These are phyloP conservation scores for Platysternon megacephalum DNA, from an alignment of 2,113 vertebrate species.

Conservation along the genomic window DNA sequence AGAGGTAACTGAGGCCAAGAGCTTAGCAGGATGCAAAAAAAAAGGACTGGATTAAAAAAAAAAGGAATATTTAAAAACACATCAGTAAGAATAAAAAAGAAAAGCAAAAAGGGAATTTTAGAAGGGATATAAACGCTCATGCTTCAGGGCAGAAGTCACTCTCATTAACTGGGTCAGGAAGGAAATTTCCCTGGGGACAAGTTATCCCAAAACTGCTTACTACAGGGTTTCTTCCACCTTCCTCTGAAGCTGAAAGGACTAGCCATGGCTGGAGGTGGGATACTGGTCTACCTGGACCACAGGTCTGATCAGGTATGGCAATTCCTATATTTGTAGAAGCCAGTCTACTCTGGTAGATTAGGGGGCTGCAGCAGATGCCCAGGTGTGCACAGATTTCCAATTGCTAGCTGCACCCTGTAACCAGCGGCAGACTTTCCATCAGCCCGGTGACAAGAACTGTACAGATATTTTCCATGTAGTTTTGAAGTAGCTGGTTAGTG, in stretches of 20 bases:
- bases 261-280: neutral
- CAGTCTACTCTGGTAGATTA: neutral
- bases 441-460: neutral
- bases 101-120: accelerated
- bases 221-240: neutral
- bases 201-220: neutral
- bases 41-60: neutral
- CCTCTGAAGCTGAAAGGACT: neutral
- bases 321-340: neutral
- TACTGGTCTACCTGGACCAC: neutral
- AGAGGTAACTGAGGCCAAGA: neutral
- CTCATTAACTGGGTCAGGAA: neutral
- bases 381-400: neutral
- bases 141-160: neutral
- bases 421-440: neutral
- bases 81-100: neutral
- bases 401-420: neutral
- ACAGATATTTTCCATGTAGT: neutral
- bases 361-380: neutral
- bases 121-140: neutral
- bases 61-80: neutral
- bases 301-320: neutral
- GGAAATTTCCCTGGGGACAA: neutral
- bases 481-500: neutral
- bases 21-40: neutral